Evolutionary conservation across 2,113 vertebrate species (phyloP), one percentile per base, ranked within the genome.

Genomic region (Rhea americana): DNA sequence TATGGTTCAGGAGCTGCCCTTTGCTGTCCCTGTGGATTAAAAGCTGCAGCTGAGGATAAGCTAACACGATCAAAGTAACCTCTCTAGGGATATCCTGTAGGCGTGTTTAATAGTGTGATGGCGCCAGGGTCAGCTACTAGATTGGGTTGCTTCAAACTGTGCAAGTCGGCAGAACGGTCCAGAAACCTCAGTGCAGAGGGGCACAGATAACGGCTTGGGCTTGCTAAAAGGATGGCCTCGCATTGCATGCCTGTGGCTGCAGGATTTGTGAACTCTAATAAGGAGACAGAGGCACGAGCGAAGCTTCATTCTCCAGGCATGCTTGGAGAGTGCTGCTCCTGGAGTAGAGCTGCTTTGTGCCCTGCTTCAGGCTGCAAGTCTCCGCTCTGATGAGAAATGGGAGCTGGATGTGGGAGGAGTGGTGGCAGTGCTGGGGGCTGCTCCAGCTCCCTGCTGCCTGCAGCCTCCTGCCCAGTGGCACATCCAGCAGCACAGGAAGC

Each of bases 211-310:
- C 41, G 41, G 9, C 41, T 43, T 11, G 26, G 18, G 41, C n/a
- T 48, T 5, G 73, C 80, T 25, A 2, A 14, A n/a, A 55, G 22
- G 56, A 35, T 0, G 1, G 30, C 41, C 25, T 65, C 25, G 0
- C 3, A 0, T 56, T 26, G 1, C 0, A 0, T 9, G 35, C 56
- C 6, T 1, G 3, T 2, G 6, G 82, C 51, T 1, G 0, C 3
- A 9, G 50, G 19, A 22, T 62, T 47, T 53, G 37, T 16, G 28
- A 43, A 2, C 70, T 1, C 70, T 1, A 1, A 8, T 2, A 5
- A 0, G 8, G 11, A 59, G 32, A 43, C 41, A 43, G 9, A 13
- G 41, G 41, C 41, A 9, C 13, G 41, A 43, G 41, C 41, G 13
- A 43, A 43, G 41, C 66, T 70, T 45, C 26, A 55, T 68, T 15